These are phyloP conservation scores for Phataginus tricuspis DNA, from an alignment of 2,797 vertebrate genomes.

Conservation along the genomic window DNA sequence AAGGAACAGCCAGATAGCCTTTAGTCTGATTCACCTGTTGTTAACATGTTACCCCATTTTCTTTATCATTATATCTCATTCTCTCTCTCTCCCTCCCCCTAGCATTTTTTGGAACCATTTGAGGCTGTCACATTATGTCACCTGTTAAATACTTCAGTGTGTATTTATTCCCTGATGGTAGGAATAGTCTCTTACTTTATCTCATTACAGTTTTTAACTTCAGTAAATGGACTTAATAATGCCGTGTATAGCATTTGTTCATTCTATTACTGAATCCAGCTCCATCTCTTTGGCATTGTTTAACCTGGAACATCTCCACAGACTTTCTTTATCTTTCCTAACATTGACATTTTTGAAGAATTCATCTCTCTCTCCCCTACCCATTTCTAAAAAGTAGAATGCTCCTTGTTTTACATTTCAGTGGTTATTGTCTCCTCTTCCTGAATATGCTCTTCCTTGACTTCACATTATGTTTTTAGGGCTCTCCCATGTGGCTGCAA, in stretches of 20 bases:
- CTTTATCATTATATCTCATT: background rate
- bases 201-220: background rate
- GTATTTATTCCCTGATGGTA: background rate
- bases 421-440: background rate
- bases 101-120: background rate
- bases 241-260: background rate
- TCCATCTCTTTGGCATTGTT: background rate
- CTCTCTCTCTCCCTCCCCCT: too few species aligned
- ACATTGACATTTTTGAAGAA: background rate
- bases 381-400: background rate
- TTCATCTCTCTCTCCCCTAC: background rate
- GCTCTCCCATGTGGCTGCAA: accelerated
- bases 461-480: background rate
- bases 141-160: background rate
- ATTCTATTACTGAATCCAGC: background rate
- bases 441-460: background rate
- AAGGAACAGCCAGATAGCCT: background rate
- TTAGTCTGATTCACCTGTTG: background rate
- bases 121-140: background rate
- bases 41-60: background rate
- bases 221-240: background rate
- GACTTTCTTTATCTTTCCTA: background rate
- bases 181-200: background rate
- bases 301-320: background rate
- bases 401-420: background rate